Percentiles rank a stretch among this genome's conserved stretches.
phyloP scores from a whole-genome alignment of 2,888 invertebrate genomes.

The Polydrusus cervinus region DNA sequence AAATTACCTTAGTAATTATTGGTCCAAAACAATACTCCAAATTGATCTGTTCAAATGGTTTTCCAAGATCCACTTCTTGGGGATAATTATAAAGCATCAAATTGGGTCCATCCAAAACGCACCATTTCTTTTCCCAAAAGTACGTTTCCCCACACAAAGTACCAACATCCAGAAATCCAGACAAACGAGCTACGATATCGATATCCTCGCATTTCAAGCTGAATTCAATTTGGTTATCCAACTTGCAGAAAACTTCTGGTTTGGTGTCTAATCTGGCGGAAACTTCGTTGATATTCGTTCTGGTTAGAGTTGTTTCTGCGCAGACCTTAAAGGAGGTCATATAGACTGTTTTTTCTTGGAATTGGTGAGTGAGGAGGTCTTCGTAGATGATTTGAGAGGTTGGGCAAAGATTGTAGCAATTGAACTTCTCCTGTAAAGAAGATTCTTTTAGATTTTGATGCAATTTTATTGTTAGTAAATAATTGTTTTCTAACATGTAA shows the following conservation, averaged over 20 bases:
- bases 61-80: constrained; percentile 67
- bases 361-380: constrained; percentile 57
- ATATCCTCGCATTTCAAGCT: constrained; percentile 51
- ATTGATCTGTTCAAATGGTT: constrained; percentile 68
- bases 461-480: neutral
- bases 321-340: constrained; percentile 58
- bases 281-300: constrained; percentile 46
- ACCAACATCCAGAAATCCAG: constrained; percentile 74
- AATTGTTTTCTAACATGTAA: neutral
- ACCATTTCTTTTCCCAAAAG: constrained; percentile 76
- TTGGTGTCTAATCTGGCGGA: constrained; percentile 16
- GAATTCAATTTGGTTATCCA: constrained; percentile 47
- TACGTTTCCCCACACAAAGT: constrained; percentile 66
- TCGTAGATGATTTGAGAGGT: constrained; percentile 58
- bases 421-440: constrained; percentile 38
- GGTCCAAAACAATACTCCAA: constrained; percentile 67
- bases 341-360: constrained; percentile 56
- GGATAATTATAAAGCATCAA: constrained; percentile 74
- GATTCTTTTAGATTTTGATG: too few relatives aligned
- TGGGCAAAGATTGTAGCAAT: constrained; percentile 42
- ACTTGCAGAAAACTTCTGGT: constrained; percentile 15
- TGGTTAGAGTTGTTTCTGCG: constrained; percentile 54
- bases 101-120: constrained; percentile 70
- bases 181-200: constrained; percentile 55
- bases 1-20: constrained; percentile 54